Evolutionary conservation across 2,113 vertebrate species (phyloP).

Genomic region (Phrynosoma blainvillii): DNA sequence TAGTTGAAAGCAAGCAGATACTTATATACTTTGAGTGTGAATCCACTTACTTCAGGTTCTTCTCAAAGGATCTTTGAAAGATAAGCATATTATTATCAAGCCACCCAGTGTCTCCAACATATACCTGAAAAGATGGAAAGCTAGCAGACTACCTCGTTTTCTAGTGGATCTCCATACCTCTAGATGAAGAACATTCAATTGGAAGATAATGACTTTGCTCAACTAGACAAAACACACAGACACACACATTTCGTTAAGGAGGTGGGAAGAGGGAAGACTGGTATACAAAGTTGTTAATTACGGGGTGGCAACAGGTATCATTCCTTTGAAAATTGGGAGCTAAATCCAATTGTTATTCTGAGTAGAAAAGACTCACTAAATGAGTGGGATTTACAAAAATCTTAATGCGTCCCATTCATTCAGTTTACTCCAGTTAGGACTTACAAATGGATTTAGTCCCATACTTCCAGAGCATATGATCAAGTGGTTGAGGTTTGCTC

Average conservation of each 20-base stretch:
- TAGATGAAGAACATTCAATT: conserved; percentile 32
- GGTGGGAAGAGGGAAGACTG: background rate
- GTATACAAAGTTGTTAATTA: background rate
- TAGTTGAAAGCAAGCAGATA: conserved; percentile 53
- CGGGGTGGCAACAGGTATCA: background rate
- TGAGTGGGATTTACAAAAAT: background rate
- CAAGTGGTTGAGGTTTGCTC: background rate
- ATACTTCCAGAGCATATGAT: background rate
- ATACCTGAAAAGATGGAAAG: conserved; percentile 41
- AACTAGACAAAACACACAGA: too few species aligned
- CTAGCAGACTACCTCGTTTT: conserved; percentile 51
- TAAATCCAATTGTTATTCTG: too few species aligned
- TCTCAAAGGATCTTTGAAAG: background rate
- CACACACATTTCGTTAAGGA: too few species aligned
- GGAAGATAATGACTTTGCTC: background rate
- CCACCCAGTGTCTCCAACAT: conserved; percentile 35
- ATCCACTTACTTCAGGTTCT: background rate
- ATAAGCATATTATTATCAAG: conserved; percentile 11
- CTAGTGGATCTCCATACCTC: background rate
- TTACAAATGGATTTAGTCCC: background rate
- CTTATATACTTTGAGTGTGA: conserved; percentile 46
- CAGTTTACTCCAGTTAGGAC: background rate
- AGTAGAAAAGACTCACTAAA: background rate
- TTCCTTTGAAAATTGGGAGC: too few species aligned
- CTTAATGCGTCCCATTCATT: background rate